Evolutionary conservation across 2,797 vertebrate species (phyloP), one percentile per base, ranked within the genome.

Genomic region (Limosa lapponica): DNA sequence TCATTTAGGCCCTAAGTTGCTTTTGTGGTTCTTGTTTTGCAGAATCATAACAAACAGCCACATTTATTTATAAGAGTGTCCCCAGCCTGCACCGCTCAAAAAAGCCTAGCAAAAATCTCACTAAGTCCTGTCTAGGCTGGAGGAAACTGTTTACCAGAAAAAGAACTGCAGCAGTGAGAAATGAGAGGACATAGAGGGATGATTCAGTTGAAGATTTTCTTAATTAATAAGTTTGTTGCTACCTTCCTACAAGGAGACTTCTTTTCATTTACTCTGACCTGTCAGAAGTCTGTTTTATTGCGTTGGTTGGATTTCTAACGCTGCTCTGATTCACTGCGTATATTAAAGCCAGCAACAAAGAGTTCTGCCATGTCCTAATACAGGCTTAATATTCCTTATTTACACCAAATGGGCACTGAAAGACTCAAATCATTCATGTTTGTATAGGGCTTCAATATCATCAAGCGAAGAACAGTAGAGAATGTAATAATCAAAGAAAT

Each of bases 331-430:
- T 93, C 78, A 18, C 34, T 46, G 37, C 0, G 1, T 57, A 32
- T 80, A 80, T 89, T 73, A 82, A 87, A 94, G 70, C 20, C 67
- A 70, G 32, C 61, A 89, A 78, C 92, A 83, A 67, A 81, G 71
- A 71, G 52, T 20, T 93, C 75, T 91, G 57, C 87, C 65, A 6
- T 8, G 5, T 30, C 79, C 75, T 83, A 71, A 80, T 46, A 61
- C 2, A 59, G 77, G 34, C 49, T 91, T 87, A 82, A 89, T 80
- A 96, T 80, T 30, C 59, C 23, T 91, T 54, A 70, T 71, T 84
- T 91, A 54, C 74, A 48, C 57, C 74, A 89, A 89, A 77, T 10
- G 39, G 64, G 71, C 71, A 61, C 64, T 8, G 19, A 65, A 91
- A 80, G 41, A 12, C 84, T 89, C 55, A n/a, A 43, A 84, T 72